Evolutionary conservation across 2,888 invertebrate species (phyloP).

Genomic region (Lycocerus yunnanus): DNA sequence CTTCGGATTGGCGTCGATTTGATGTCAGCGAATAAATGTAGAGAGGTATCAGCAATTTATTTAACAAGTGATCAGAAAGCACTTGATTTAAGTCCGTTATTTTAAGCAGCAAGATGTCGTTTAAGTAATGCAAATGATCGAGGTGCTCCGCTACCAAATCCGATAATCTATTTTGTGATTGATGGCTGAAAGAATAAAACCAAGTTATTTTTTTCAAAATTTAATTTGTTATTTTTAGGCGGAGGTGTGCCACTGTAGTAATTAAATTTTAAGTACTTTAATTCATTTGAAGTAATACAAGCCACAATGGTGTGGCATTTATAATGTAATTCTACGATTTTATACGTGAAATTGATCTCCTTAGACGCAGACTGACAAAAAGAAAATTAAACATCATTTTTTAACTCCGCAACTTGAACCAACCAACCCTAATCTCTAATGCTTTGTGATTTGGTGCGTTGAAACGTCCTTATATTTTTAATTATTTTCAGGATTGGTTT

Average conservation of each 20-base stretch:
- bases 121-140: slow-evolving; percentile 96
- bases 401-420: too few relatives aligned
- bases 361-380: too few relatives aligned
- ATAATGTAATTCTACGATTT: too few relatives aligned
- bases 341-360: too few relatives aligned
- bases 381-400: too few relatives aligned
- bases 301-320: too few relatives aligned
- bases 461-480: too few relatives aligned
- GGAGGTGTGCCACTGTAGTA: neutral
- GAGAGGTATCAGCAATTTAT: slow-evolving; percentile 89
- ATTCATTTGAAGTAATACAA: too few relatives aligned
- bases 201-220: neutral
- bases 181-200: slow-evolving; percentile 69
- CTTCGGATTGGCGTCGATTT: slow-evolving; percentile 56
- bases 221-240: neutral
- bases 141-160: slow-evolving; percentile 96
- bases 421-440: too few relatives aligned
- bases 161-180: slow-evolving; percentile 86
- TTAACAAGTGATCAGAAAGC: slow-evolving; percentile 89
- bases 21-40: slow-evolving; percentile 85
- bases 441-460: too few relatives aligned
- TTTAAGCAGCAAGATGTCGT: slow-evolving; percentile 91
- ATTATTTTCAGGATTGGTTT: too few relatives aligned
- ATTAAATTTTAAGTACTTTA: neutral
- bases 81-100: slow-evolving; percentile 93